Evolutionary conservation across 2,113 vertebrate species (phyloP).

Genomic region (Cebus imitator): DNA sequence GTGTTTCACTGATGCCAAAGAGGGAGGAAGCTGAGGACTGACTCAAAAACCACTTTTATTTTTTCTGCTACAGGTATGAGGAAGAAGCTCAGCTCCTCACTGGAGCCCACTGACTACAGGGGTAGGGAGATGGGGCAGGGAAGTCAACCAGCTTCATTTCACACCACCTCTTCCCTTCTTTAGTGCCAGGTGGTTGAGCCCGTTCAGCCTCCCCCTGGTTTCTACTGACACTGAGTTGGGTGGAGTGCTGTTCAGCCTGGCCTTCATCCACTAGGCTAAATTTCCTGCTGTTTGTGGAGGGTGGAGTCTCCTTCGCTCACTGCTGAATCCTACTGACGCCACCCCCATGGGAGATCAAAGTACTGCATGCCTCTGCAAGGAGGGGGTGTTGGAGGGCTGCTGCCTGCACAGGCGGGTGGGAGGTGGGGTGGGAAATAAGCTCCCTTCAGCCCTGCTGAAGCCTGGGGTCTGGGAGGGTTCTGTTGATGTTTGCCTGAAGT

Average conservation of each 20-base stretch:
- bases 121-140: background rate
- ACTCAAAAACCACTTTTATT: background rate
- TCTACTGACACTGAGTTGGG: background rate
- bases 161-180: accelerated
- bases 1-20: background rate
- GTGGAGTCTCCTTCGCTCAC: background rate
- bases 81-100: background rate
- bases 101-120: background rate
- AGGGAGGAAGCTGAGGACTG: background rate
- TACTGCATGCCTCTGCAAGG: background rate
- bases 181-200: background rate
- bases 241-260: background rate
- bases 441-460: background rate
- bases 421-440: background rate
- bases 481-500: background rate
- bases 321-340: background rate
- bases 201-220: background rate
- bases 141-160: background rate
- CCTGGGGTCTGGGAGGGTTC: accelerated
- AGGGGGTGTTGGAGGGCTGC: background rate
- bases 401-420: no score
- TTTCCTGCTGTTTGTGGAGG: background rate
- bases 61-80: background rate
- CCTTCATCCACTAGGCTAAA: accelerated
- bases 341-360: background rate